Evolutionary conservation across 2,113 vertebrate genomes (phyloP), one percentile per base, ranked within the genome.

Genomic region (Phyllostomus hastatus): DNA sequence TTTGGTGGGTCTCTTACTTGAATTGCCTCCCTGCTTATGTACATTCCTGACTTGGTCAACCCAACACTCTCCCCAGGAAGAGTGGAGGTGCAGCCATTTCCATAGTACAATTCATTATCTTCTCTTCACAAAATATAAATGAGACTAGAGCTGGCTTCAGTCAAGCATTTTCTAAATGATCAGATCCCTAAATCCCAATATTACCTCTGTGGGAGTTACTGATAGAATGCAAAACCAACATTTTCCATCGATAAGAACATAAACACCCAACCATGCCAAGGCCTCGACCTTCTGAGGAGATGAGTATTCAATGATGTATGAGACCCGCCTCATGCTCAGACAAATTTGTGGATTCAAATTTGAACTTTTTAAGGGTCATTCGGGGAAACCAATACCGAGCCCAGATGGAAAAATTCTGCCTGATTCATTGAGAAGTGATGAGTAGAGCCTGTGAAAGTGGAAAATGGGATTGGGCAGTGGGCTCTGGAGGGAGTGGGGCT

Each of bases 231-330:
- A 98, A 98, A 97, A 1, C 31, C 94, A 93, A 94, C 15, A 84
- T 97, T 98, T 98, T 98, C 98, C 97, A 92, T 97, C 94, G 93
- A 96, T 95, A 96, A 98, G 98, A 89, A 98, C 96, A 97, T 97
- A 96, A 98, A 95, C 97, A 97, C 66, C 22, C 94, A 93, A 70
- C 54, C 82, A 95, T 96, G 96, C 96, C 98, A 98, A 97, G 95
- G 95, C 80, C 88, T 72, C 20, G 0, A 96, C 94, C 97, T 98
- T 98, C 97, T 97, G 96, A 96, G 94, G 7, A 1, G 5, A 97
- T 96, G 97, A 97, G 94, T 97, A 82, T 95, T 97, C 97, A 97
- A 70, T 96, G 96, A 98, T 16, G 46, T 96, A 94, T 17, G 85
- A 98, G 86, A 84, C 57, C 20, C 31, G 46, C 48, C 95, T 97